A percentile compares a stretch with the other conserved stretches of the same genome.
phyloP scores from a whole-genome alignment of 2,888 invertebrate species.

The Strigamia transsilvanica region DNA sequence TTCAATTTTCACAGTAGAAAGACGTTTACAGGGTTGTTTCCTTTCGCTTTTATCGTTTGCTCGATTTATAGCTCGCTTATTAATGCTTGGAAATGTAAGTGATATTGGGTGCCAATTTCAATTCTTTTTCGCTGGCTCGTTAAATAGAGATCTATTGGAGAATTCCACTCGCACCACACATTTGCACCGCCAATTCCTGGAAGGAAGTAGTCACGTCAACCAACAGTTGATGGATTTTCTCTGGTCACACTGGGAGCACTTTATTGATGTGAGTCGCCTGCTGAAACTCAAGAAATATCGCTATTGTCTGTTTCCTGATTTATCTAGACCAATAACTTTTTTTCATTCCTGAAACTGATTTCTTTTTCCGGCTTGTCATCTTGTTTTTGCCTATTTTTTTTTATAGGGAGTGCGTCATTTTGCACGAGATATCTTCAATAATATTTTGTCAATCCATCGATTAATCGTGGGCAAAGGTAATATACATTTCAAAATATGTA shows the following conservation, averaged over 20 bases:
- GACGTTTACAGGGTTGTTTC: constrained; percentile 15
- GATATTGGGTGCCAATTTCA: constrained; percentile 16
- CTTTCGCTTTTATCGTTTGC: not conserved
- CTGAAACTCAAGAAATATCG: constrained; percentile 38
- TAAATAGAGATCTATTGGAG: constrained; percentile 46
- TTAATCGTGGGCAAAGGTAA: constrained; percentile 57
- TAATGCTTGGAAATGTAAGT: not conserved
- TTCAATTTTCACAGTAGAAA: constrained; percentile 13
- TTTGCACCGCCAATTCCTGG: constrained; percentile 36
- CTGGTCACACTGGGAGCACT: constrained; percentile 62
- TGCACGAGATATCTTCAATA: constrained; percentile 62
- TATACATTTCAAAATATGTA: no score
- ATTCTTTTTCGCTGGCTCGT: constrained; percentile 28
- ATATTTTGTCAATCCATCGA: constrained; percentile 61
- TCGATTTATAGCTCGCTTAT: constrained; percentile 14
- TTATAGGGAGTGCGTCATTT: constrained; percentile 62
- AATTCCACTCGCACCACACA: constrained; percentile 29
- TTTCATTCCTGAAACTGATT: constrained; percentile 10
- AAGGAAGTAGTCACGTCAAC: constrained; percentile 52
- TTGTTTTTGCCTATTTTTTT: constrained; percentile 51
- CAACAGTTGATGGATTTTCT: constrained; percentile 56
- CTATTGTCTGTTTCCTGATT: constrained; percentile 22
- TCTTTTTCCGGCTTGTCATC: constrained; percentile 27
- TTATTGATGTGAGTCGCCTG: constrained; percentile 62
- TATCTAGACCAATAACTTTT: constrained; percentile 15